These are phyloP conservation scores for Onthophagus taurus DNA, from an alignment of 1,140 invertebrate species.

Conservation along the genomic window DNA sequence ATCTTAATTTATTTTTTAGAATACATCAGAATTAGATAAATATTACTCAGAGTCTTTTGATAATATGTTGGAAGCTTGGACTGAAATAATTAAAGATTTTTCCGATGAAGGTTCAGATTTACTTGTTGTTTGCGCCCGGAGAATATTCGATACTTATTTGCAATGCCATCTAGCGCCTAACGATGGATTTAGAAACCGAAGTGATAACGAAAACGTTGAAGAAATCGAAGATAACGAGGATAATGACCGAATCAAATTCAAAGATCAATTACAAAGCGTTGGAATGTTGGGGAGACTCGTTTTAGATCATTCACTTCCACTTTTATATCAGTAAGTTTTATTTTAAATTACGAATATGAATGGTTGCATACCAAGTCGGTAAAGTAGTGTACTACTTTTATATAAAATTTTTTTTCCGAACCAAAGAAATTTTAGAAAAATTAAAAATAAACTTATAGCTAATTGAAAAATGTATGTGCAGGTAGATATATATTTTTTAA, in stretches of 20 bases:
- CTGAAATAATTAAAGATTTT: slow-evolving; percentile 53
- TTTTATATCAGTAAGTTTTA: slow-evolving; percentile 38
- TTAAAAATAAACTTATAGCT: too few relatives aligned
- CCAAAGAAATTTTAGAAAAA: too few relatives aligned
- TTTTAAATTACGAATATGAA: neutral
- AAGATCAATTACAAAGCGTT: slow-evolving; percentile 59
- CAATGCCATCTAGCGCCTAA: slow-evolving; percentile 72
- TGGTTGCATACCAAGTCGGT: too few relatives aligned
- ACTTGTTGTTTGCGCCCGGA: slow-evolving; percentile 35
- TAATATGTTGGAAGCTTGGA: slow-evolving; percentile 73
- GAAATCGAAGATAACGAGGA: slow-evolving; percentile 62
- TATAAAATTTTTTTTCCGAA: too few relatives aligned
- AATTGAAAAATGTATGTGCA: too few relatives aligned
- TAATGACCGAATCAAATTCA: slow-evolving; percentile 57
- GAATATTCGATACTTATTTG: slow-evolving; percentile 75
- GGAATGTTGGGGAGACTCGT: slow-evolving; percentile 45
- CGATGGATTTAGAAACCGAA: slow-evolving; percentile 60
- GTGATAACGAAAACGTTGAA: slow-evolving; percentile 37
- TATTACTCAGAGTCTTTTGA: slow-evolving; percentile 72
- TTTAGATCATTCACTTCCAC: slow-evolving; percentile 45
- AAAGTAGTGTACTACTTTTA: too few relatives aligned
- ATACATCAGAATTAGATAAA: slow-evolving; percentile 35
- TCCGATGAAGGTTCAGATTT: slow-evolving; percentile 43
- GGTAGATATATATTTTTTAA: too few relatives aligned
- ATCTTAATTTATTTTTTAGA: neutral